Evolutionary conservation across 2,888 invertebrate genomes (phyloP), one percentile per base, ranked within the genome.

Genomic region (Oxyteleia sp.): DNA sequence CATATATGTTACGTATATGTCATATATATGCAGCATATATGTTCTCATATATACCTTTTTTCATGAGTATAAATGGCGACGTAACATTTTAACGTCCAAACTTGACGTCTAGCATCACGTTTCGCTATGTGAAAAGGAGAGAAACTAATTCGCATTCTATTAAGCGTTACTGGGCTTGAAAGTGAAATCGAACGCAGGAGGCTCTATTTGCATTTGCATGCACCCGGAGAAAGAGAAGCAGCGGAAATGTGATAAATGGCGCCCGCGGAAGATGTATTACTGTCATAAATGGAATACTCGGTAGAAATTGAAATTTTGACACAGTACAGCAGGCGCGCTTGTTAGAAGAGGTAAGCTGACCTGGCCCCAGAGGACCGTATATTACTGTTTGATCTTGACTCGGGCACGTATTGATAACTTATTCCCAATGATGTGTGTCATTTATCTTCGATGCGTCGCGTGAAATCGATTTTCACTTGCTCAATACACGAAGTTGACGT

Each of bases 291-390:
- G 87, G 88, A 88, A 90, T 88, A 88, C 87, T 87, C 86, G 81
- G 88, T 87, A 89, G 91, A 91, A 91, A 91, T 91, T 91, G 91
- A 91, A 91, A 91, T 90, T 91, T 91, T 91, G 91, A 91, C 90
- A 87, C 87, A 88, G 84, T 76, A 85, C 87, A 82, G 78, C 75
- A 64, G 63, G 63, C 66, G 61, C 47, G 64, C 47, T 2, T 29
- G 63, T 57, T 59, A 47, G 55, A 74, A 43, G 76, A 72, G 61
- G 61, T 71, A 75, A 81, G 63, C 76, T 69, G 64, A 72, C 47
- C 69, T 11, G 55, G 16, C 43, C 59, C n/a, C 80, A 78, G 79
- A 86, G 86, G 88, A 86, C 68, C 87, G 86, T 89, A 88, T 80
- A 71, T 83, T 80, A 82, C 74, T 51, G 71, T 71, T 82, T 82